phyloP scores from a whole-genome alignment of 2,888 invertebrate species.

The Himalopsyche anomala region DNA sequence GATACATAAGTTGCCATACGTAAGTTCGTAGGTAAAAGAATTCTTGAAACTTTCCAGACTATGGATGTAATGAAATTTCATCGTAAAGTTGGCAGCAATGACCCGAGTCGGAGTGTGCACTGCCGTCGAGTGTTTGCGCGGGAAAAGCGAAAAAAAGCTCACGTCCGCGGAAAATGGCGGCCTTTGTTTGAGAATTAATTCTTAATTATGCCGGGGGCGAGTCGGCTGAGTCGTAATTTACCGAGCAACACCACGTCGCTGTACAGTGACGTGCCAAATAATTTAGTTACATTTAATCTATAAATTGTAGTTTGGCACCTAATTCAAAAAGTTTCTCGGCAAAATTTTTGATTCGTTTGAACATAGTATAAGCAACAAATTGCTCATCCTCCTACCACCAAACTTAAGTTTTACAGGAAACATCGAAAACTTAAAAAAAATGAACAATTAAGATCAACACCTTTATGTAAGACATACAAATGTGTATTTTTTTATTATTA shows the following conservation, averaged over 20 bases:
- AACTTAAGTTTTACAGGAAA: too few relatives aligned
- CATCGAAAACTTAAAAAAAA: too few relatives aligned
- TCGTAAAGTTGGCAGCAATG: neutral
- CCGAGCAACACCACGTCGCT: neutral
- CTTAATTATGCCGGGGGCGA: conserved; percentile 44
- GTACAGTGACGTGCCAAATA: conserved; percentile 15
- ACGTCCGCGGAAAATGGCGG: conserved; percentile 27
- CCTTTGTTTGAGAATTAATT: conserved; percentile 46
- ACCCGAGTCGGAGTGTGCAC: neutral
- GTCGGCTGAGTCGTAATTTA: conserved; percentile 4
- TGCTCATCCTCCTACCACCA: too few relatives aligned
- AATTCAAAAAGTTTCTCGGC: too few relatives aligned
- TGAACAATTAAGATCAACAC: too few relatives aligned
- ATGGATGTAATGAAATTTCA: neutral
- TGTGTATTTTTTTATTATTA: too few relatives aligned
- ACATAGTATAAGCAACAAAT: too few relatives aligned
- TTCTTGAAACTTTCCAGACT: conserved; percentile 28
- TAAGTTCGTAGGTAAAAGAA: neutral
- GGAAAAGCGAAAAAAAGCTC: conserved; percentile 26
- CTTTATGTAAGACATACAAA: too few relatives aligned
- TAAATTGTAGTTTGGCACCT: neutral
- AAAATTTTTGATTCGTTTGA: too few relatives aligned
- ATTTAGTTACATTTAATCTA: neutral
- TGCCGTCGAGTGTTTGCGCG: conserved; percentile 36
- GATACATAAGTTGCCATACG: neutral